phyloP scores from a whole-genome alignment of 1,140 invertebrate genomes.

The Diorhabda elongata region DNA sequence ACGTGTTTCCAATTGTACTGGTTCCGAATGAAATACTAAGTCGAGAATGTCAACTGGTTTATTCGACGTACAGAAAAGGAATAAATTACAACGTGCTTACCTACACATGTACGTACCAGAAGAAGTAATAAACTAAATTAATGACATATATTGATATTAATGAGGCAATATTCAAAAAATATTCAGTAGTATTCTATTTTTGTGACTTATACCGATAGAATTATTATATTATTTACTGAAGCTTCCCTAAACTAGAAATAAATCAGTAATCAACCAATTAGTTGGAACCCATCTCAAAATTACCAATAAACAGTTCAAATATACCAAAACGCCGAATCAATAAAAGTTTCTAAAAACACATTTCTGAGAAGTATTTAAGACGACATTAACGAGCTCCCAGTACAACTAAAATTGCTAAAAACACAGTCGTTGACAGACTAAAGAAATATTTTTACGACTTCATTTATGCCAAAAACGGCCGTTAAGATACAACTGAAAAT shows the following conservation, averaged over 20 bases:
- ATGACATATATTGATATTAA: too few species aligned
- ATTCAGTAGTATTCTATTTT: too few species aligned
- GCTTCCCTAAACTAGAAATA: not conserved
- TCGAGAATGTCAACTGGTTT: too few species aligned
- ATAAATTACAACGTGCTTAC: too few species aligned
- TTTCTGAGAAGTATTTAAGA: not conserved
- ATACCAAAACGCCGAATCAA: not conserved
- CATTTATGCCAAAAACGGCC: constrained; percentile 37
- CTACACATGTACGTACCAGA: too few species aligned
- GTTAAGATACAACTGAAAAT: constrained; percentile 41
- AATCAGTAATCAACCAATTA: not conserved
- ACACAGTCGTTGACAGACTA: not conserved
- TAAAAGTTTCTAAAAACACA: constrained; percentile 1
- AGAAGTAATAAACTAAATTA: too few species aligned
- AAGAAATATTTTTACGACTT: constrained; percentile 39
- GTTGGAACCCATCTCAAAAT: not conserved
- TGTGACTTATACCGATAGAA: too few species aligned
- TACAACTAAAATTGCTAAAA: constrained; percentile 1
- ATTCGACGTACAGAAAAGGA: too few species aligned
- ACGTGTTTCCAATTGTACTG: too few species aligned
- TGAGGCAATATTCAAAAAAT: too few species aligned
- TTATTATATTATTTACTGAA: too few species aligned
- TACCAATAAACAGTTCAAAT: not conserved
- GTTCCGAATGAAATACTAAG: too few species aligned
- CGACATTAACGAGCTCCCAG: not conserved